phyloP scores from a whole-genome alignment of 1,140 invertebrate species.

The Lucilia cuprina region DNA sequence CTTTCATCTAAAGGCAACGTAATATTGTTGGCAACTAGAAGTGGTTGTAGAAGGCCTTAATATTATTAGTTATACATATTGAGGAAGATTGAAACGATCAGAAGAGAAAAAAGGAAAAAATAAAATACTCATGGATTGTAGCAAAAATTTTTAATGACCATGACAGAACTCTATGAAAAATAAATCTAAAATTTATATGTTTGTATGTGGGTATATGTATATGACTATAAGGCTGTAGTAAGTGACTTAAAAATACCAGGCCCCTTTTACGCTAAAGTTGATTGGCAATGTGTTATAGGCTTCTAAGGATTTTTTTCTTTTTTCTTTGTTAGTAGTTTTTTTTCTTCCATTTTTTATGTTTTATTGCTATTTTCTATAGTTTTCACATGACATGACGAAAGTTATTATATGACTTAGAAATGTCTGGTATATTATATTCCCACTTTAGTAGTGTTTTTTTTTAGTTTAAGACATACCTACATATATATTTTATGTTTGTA shows the following conservation, averaged over 20 bases:
- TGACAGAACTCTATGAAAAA: neutral
- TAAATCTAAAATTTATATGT: no score
- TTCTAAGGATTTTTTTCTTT: neutral
- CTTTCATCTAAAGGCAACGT: neutral
- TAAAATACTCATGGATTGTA: neutral
- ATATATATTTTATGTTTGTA: no score
- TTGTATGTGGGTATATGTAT: no score
- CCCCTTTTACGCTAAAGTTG: neutral
- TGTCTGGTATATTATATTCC: neutral
- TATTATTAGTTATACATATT: neutral
- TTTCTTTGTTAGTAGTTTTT: no score
- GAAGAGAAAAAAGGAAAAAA: neutral
- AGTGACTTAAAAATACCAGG: neutral
- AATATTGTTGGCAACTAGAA: neutral
- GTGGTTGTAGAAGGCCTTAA: neutral
- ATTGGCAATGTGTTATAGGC: neutral
- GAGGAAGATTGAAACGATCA: neutral
- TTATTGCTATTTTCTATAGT: neutral
- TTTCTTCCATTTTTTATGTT: neutral
- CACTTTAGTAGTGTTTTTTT: no score
- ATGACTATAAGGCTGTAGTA: no score
- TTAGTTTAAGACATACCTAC: no score
- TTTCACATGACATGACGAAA: conserved; percentile 9
- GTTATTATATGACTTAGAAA: conserved; percentile 6
- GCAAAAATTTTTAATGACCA: conserved; percentile 5